Evolutionary conservation across 64 coral and sea anemone genomes (phyloP).

Genomic region (Montipora cactus): DNA sequence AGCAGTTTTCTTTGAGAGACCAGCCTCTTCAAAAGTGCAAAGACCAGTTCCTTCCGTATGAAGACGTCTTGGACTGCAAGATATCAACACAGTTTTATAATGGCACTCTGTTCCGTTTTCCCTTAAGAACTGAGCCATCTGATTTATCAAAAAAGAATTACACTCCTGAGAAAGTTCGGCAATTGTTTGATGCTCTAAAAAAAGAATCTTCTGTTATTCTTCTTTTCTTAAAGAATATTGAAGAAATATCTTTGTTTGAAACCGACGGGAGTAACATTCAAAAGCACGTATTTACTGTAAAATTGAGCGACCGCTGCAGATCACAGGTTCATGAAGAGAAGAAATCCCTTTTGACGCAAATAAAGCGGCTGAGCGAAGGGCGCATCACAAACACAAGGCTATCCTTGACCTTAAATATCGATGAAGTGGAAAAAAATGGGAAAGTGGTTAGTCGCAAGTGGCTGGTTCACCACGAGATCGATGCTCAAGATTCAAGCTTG

Average conservation of each 20-base stretch:
- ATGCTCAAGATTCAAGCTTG: conserved; percentile 54
- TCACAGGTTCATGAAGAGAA: conserved; percentile 52
- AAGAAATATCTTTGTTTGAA: conserved; percentile 79
- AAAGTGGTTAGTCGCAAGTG: conserved; percentile 42
- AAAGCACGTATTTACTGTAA: conserved; percentile 69
- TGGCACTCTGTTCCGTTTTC: conserved; percentile 88
- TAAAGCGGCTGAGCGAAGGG: conserved; percentile 26
- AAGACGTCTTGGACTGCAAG: conserved; percentile 77
- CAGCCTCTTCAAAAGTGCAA: conserved; percentile 36
- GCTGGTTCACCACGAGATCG: conserved; percentile 75
- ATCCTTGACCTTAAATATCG: conserved; percentile 47
- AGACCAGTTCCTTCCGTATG: conserved; percentile 85
- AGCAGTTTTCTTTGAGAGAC: conserved; percentile 73
- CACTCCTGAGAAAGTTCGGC: conserved; percentile 69
- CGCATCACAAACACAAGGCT: conserved; percentile 14
- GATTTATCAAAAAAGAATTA: conserved; percentile 76
- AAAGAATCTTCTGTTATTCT: conserved; percentile 85
- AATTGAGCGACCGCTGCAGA: conserved; percentile 63
- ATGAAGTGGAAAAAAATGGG: neutral
- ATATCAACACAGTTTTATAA: conserved; percentile 52
- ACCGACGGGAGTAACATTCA: conserved; percentile 25
- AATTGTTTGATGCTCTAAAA: conserved; percentile 66
- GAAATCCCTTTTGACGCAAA: conserved; percentile 39
- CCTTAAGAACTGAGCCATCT: conserved; percentile 68
- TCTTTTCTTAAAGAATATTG: conserved; percentile 85